phyloP scores from a whole-genome alignment of 2,888 invertebrate species.

The Drosophila subsilvestris region DNA sequence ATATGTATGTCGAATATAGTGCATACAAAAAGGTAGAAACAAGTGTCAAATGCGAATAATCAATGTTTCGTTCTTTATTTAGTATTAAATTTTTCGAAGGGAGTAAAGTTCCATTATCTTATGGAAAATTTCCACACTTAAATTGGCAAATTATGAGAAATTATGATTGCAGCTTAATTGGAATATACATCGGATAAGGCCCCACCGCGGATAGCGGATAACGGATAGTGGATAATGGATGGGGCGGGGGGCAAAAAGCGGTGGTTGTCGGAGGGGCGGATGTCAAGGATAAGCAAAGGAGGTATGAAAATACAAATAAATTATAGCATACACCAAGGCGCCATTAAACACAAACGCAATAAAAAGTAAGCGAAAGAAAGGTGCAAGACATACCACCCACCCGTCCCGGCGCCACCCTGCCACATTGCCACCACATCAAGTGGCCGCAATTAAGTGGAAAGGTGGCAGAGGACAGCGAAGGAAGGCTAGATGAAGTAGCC shows the following conservation, averaged over 20 bases:
- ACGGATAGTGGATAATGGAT: not conserved
- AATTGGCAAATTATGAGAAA: constrained; percentile 34
- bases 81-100: too few species aligned
- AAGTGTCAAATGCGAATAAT: too few species aligned
- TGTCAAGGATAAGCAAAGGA: constrained; percentile 35
- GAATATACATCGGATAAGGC: constrained; percentile 29
- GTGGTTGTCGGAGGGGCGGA: not conserved
- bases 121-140: not conserved
- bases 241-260: not conserved
- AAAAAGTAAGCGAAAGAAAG: constrained; percentile 31
- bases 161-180: constrained; percentile 31
- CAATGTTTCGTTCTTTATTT: too few species aligned
- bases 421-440: constrained; percentile 11
- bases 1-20: too few species aligned
- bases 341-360: constrained; percentile 59
- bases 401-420: not conserved
- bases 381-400: constrained; percentile 1
- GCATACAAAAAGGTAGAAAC: too few species aligned
- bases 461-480: constrained; percentile 14
- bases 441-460: constrained; percentile 45
- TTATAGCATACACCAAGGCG: constrained; percentile 60
- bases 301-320: constrained; percentile 59
- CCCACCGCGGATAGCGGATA: not conserved
- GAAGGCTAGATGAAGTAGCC: constrained; percentile 36
- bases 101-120: constrained; percentile 6